phyloP scores from a whole-genome alignment of 2,888 invertebrate genomes.

The Maniola hyperantus region DNA sequence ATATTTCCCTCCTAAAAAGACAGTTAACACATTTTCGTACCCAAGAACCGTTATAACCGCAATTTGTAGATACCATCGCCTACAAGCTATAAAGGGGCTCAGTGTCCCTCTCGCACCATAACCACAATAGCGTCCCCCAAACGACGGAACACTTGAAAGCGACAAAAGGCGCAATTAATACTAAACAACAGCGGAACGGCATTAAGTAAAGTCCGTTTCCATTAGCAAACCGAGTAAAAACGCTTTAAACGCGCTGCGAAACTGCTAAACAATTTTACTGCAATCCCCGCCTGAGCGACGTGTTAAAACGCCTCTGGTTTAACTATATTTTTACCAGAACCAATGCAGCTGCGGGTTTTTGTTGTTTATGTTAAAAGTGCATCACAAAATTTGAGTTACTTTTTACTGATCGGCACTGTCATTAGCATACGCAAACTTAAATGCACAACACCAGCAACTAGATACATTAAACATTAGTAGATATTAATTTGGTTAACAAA shows the following conservation, averaged over 20 bases:
- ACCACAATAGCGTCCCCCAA: conserved; percentile 40
- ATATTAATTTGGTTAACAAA: no score
- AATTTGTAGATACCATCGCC: conserved; percentile 30
- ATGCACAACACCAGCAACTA: no score
- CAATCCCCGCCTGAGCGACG: conserved; percentile 60
- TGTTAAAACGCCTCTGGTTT: conserved; percentile 67
- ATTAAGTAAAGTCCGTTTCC: conserved; percentile 67
- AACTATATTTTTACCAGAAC: conserved; percentile 60
- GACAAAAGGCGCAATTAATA: conserved; percentile 78
- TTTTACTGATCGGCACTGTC: no score
- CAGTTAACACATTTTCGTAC: conserved; percentile 20
- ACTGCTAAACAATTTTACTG: conserved; percentile 66
- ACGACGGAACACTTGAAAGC: conserved; percentile 59
- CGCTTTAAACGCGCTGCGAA: conserved; percentile 59
- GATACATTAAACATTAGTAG: no score
- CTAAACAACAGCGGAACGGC: conserved; percentile 64
- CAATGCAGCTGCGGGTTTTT: conserved; percentile 36
- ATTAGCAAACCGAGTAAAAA: conserved; percentile 62
- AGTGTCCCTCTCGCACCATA: conserved; percentile 37
- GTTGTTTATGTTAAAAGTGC: neutral
- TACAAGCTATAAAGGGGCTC: conserved; percentile 33
- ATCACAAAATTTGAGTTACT: no score
- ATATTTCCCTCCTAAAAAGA: conserved; percentile 1
- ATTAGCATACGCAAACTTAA: no score
- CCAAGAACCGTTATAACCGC: conserved; percentile 21